These are phyloP conservation scores for Drosophila ironensis DNA, from an alignment of 1,140 invertebrate species.

Conservation along the genomic window DNA sequence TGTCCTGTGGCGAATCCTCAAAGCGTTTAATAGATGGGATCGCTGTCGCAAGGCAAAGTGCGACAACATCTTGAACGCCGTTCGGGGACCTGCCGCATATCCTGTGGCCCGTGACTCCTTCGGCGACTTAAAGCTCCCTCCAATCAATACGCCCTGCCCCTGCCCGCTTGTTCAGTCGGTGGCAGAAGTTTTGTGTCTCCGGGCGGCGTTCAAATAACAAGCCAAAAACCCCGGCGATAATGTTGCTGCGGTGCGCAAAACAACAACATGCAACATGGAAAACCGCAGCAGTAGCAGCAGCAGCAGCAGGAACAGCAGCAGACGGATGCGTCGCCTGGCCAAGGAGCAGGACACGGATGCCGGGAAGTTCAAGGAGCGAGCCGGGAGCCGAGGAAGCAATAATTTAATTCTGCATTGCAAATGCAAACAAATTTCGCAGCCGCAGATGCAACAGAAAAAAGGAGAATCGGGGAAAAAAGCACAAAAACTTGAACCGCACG, in stretches of 20 bases:
- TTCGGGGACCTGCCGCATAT: constrained; percentile 6
- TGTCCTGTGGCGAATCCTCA: too few relatives aligned
- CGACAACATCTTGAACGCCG: constrained; percentile 7
- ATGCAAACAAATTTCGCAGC: constrained; percentile 77
- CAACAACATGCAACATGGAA: constrained; percentile 47
- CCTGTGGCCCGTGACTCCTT: constrained; percentile 7
- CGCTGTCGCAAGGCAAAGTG: constrained; percentile 16
- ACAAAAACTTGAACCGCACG: constrained; percentile 70
- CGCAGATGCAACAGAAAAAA: constrained; percentile 43
- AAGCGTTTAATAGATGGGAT: constrained; percentile 22
- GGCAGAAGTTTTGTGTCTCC: constrained; percentile 36
- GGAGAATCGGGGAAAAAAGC: constrained; percentile 12
- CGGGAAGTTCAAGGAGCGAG: constrained; percentile 1
- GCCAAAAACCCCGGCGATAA: constrained; percentile 66
- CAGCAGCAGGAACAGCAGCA: constrained; percentile 11
- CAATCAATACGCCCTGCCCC: constrained; percentile 63
- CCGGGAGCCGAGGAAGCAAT: constrained; percentile 61
- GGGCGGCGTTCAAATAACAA: constrained; percentile 50
- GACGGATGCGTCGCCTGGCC: constrained; percentile 38
- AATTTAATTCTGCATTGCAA: constrained; percentile 79
- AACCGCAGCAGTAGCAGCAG: constrained; percentile 15
- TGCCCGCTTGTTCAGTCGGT: constrained; percentile 16
- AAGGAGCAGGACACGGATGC: neutral
- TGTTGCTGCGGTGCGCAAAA: constrained; percentile 70
- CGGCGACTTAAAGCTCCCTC: constrained; percentile 25